Base-by-base conservation (phyloP, 1,140 invertebrate species). In the Orussus abietinus region DNA sequence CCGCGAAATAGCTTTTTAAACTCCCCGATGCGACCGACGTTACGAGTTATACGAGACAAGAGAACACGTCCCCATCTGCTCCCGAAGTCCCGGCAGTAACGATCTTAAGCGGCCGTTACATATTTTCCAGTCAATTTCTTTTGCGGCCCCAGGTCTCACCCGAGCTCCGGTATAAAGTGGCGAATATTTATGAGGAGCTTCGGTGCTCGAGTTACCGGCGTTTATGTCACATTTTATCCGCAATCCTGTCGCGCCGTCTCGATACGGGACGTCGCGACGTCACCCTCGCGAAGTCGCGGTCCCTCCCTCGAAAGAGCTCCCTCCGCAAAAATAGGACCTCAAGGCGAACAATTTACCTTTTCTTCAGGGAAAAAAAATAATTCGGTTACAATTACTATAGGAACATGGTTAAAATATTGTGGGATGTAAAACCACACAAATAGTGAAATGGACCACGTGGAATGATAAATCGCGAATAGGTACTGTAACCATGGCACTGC, bases 1-100 rank as follows among this genome's bases (percentile, higher is more conserved):
- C 42, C 31, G 49, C 46, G 38, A 51, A 62, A 66, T 64, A 54
- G 63, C 59, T 64, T 66, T 66, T 66, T 66, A 66, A 66, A 63
- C 56, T 63, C 55, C 41, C 46, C 39, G 47, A n/a, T n/a, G n/a
- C n/a, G n/a, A 21, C 39, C 53, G 28, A 51, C 42, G 55, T 57
- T 51, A 47, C 44, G 31, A 38, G 38, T 39, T 49, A 29, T 35
- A 45, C n/a, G 26, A 22, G 25, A 31, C 7, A 33, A 21, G 37
- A 18, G 38, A 45, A 32, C 37, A 41, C 21, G 42, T 49, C 37
- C 42, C 38, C 49, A 53, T 52, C 45, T 53, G 47, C 38, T 41
- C 20, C 33, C 46, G 46, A 40, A 38, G 62, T 59, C 55, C 57
- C 50, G 52, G 47, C 51, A 63, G 53, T 57, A 62, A 55, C 53